Percentiles rank a stretch among this genome's conserved stretches.
Evolutionary conservation across 2,113 vertebrate genomes (phyloP).

Genomic region (Hypanus sabinus): DNA sequence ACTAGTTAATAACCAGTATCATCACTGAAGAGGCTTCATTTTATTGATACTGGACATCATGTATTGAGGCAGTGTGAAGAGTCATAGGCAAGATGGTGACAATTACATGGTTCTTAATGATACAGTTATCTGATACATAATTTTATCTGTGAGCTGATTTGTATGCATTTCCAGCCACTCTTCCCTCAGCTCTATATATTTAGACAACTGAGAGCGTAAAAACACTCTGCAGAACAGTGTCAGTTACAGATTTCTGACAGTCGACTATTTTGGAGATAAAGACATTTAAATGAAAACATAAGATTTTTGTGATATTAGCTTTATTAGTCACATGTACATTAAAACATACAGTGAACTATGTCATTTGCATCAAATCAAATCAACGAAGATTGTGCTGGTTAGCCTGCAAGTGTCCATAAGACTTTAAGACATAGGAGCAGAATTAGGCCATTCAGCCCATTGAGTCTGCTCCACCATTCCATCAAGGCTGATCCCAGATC

Average conservation of each 20-base stretch:
- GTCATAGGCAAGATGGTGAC: background rate
- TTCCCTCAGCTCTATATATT: background rate
- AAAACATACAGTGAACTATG: too few species aligned
- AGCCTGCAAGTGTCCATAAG: too few species aligned
- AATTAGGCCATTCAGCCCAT: too few species aligned
- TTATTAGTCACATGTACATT: too few species aligned
- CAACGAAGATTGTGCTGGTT: too few species aligned
- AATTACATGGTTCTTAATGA: background rate
- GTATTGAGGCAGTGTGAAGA: background rate
- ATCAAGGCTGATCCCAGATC: too few species aligned
- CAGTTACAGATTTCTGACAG: background rate
- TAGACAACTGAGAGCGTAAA: background rate
- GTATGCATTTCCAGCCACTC: background rate
- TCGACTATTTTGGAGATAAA: background rate
- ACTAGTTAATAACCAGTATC: background rate
- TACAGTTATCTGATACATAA: background rate
- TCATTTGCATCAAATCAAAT: too few species aligned
- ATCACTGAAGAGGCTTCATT: background rate
- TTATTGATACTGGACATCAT: background rate
- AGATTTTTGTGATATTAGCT: too few species aligned
- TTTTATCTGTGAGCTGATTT: background rate
- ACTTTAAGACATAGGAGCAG: too few species aligned
- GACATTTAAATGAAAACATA: background rate
- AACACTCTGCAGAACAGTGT: background rate
- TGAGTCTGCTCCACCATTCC: too few species aligned